These are phyloP conservation scores for Dermatemys mawii DNA, from an alignment of 2,113 vertebrate genomes.

Conservation along the genomic window DNA sequence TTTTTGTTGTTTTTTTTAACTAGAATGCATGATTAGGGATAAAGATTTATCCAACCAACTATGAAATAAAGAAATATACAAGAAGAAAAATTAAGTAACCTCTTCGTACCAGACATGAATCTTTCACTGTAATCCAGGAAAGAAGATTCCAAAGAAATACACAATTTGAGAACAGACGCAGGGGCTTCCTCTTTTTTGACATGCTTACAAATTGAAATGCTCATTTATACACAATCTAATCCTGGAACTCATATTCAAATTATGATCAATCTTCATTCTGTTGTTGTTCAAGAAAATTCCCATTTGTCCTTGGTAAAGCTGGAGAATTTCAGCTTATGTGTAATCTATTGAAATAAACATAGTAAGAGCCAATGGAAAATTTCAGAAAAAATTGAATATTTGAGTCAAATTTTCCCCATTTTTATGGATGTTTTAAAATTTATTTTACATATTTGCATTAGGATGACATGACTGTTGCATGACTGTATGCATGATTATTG, in stretches of 20 bases:
- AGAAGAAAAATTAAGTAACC: neutral
- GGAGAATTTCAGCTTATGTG: neutral
- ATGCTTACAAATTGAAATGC: neutral
- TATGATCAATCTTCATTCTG: neutral
- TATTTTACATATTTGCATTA: neutral
- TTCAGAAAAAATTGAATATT: neutral
- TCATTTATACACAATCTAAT: neutral
- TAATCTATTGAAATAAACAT: neutral
- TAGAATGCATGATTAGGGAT: neutral
- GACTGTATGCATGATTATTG: neutral
- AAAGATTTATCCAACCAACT: neutral
- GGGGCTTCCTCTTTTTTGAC: neutral
- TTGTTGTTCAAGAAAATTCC: neutral
- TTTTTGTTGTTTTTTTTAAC: neutral
- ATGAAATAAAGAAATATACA: neutral
- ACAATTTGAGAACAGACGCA: neutral
- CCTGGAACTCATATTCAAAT: neutral
- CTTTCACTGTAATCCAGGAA: neutral
- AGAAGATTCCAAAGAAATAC: neutral
- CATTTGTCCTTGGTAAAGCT: neutral
- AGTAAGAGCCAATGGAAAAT: neutral
- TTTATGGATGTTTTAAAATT: neutral
- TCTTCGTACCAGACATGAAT: neutral
- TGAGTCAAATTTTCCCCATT: neutral
- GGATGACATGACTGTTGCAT: neutral